Evolutionary conservation across 1,140 invertebrate species (phyloP).

Genomic region (Heliconius eleuchia): DNA sequence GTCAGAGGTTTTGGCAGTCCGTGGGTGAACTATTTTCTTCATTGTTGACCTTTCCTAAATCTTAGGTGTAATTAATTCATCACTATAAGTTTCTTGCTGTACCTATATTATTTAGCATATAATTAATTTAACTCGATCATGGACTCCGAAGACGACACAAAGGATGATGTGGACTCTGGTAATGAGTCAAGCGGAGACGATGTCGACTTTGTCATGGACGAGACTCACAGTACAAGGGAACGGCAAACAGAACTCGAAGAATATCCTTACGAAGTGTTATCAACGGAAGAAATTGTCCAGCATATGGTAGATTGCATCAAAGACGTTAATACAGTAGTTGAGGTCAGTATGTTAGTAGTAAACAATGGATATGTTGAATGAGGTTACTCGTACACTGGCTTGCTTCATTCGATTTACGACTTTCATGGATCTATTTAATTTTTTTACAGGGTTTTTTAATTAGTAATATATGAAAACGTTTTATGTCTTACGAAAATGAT

Average conservation of each 20-base stretch:
- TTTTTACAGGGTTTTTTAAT: not conserved
- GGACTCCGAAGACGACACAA: conserved; percentile 95
- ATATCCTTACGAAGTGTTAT: conserved; percentile 96
- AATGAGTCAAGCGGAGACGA: conserved; percentile 96
- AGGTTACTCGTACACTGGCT: conserved; percentile 70
- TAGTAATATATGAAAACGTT: not conserved
- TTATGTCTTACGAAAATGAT: not conserved
- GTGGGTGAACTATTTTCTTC: conserved; percentile 82
- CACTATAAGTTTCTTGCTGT: conserved; percentile 70
- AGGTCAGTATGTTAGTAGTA: conserved; percentile 85
- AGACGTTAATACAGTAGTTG: conserved; percentile 94
- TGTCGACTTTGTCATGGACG: conserved; percentile 95
- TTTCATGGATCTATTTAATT: conserved; percentile 11
- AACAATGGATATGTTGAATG: conserved; percentile 73
- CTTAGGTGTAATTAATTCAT: conserved; percentile 81
- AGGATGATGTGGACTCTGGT: conserved; percentile 93
- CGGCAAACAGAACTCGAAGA: conserved; percentile 91
- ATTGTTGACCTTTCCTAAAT: conserved; percentile 83
- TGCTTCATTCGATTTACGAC: conserved; percentile 42
- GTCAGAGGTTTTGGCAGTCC: conserved; percentile 81
- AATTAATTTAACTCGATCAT: conserved; percentile 82
- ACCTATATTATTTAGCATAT: conserved; percentile 64
- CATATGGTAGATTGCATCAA: conserved; percentile 98
- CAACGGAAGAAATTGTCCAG: conserved; percentile 97
- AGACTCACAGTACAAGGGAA: conserved; percentile 88